Conservation (phyloP, 2,113 vertebrate species). For the Chaenogobius annularis region DNA sequence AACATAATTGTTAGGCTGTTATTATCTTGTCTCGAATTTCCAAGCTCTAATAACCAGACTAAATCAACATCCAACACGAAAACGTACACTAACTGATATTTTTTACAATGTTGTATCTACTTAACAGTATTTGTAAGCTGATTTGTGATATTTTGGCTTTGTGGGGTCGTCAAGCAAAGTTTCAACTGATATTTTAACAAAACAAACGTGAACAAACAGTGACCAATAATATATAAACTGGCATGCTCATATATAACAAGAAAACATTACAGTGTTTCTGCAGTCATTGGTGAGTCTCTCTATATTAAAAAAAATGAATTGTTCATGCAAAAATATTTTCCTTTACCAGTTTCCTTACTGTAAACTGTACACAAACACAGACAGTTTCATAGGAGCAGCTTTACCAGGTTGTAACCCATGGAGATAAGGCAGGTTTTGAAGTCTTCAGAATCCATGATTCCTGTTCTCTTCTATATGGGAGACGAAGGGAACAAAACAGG, state of each 20-base stretch:
- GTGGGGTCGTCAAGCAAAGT: neutral
- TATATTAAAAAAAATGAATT: neutral
- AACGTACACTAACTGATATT: too few species aligned
- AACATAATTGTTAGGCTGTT: neutral
- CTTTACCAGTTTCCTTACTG: constrained; percentile 15
- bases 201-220: neutral
- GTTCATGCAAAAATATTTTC: constrained; percentile 8
- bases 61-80: too few species aligned
- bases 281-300: neutral
- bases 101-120: too few species aligned
- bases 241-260: neutral
- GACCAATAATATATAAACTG: neutral
- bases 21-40: neutral
- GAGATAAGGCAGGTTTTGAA: constrained; percentile 99
- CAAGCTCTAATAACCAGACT: too few species aligned
- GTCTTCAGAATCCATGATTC: constrained; percentile 98
- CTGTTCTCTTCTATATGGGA: constrained; percentile 96
- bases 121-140: too few species aligned
- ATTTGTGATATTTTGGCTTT: neutral
- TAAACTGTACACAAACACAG: constrained; percentile 31
- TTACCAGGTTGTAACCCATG: constrained; percentile 95
- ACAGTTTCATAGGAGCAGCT: constrained; percentile 46
- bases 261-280: neutral
- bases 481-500: constrained; percentile 49
- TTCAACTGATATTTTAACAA: neutral